Base-by-base conservation (phyloP, 1,140 invertebrate species). In the Lineus longissimus region DNA sequence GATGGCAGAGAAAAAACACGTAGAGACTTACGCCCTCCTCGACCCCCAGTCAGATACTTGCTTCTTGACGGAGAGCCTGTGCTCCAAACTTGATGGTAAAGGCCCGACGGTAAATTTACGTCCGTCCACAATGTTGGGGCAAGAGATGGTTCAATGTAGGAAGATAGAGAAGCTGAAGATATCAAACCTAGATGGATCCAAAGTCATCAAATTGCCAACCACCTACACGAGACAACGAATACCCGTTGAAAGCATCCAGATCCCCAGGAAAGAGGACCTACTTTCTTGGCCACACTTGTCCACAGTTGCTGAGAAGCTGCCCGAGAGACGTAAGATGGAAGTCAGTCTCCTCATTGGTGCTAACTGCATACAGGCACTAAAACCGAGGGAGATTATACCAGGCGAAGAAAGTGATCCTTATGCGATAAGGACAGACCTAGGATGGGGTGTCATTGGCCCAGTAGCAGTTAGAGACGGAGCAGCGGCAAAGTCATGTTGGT, bases 41-140 rank as follows among this genome's bases (percentile, higher is more conserved):
- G 64, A 68, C 41, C 62, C 65, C 17, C 67, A 65, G 51, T 68
- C 67, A 2, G 63, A 68, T 30, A 65, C 64, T n/a, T 56, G 36
- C n/a, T 68, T 68, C 47, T 57, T 68, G 31, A 40, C 65, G n/a
- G 54, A 65, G 0, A 22, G 45, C 29, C 57, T 58, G 2, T 62
- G 31, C 33, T 27, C 55, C 15, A 41, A 55, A 17, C 61, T 65
- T n/a, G 47, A 41, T n/a, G 7, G 62, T 17, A 19, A 45, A 17
- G 66, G 60, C 22, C 36, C 55, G 0, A 2, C 2, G 30, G 59
- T 68, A 19, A 56, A 64, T 25, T 33, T 65, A 7, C 15, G 19
- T n/a, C 57, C 65, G 27, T 64, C 57, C 2, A 67, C 66, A 0
- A 61, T 64, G 62, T 29, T 17, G 13, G 51, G 57, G 9, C 51